Evolutionary conservation across 2,797 vertebrate genomes (phyloP).

Genomic region (Myotis findleyi): DNA sequence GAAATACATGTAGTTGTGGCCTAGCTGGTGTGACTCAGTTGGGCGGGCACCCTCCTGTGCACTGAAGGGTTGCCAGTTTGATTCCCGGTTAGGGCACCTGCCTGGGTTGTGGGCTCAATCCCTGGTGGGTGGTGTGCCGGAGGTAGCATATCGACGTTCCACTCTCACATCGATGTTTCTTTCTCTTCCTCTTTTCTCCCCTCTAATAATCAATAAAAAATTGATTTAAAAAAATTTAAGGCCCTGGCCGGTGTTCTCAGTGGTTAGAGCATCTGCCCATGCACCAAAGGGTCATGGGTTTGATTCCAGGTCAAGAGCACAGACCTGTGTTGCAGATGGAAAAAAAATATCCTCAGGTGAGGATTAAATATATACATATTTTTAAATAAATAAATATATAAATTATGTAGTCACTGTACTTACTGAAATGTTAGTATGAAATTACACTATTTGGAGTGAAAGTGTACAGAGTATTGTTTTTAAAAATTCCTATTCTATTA

Average conservation of each 20-base stretch:
- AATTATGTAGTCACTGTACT: not conserved
- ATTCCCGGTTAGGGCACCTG: not conserved
- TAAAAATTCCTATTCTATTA: conserved; percentile 13
- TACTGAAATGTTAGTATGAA: not conserved
- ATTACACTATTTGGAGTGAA: not conserved
- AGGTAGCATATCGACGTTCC: not conserved
- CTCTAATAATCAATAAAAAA: not conserved
- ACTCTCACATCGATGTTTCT: not conserved
- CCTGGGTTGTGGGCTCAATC: not conserved
- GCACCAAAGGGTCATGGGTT: no score
- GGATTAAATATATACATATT: no score
- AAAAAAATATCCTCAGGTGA: no score
- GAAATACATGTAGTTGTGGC: not conserved
- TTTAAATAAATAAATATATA: not conserved
- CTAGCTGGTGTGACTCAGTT: not conserved
- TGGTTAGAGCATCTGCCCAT: no score
- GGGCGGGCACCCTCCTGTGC: no score
- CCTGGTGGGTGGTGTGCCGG: no score
- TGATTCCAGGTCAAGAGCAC: no score
- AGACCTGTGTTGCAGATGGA: no score
- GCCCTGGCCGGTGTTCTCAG: no score
- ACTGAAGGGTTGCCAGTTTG: no score
- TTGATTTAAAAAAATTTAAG: no score
- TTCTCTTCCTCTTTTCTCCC: not conserved
- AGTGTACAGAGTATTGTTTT: not conserved